Base-by-base conservation (phyloP, 2,113 vertebrate species). In the Cygnus buccinator region DNA sequence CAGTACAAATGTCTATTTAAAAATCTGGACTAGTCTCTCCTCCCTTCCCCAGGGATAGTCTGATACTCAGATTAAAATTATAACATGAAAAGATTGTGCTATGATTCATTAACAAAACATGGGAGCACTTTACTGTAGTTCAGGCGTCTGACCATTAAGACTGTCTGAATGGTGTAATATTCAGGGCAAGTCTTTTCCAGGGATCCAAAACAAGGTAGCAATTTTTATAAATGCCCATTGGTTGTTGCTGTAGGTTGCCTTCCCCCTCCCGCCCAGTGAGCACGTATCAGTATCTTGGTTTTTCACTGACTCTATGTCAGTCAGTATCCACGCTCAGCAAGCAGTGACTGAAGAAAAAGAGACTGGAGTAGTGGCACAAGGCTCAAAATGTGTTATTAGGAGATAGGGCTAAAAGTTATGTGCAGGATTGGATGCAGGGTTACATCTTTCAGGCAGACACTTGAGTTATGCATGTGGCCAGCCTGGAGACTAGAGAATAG, bases 371-470 rank as follows among this genome's bases (percentile, higher is more conserved):
- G n/a, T 59, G 67, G n/a, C 13, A 21, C 10, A 12, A 19, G 6
- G 28, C 44, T 54, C 11, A 33, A 6, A 48, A 55, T 23, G 25
- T 3, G 37, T 13, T 59, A 1, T 54, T 20, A 25, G 48, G 2
- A 29, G 29, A 63, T 0, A 14, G 41, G 22, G 4, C 19, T 26
- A 7, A 9, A 48, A 2, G 2, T 10, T 43, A 2, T 14, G 19
- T 41, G n/a, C 25, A 81, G 17, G 25, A 10, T 48, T 33, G 43
- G 48, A 44, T n/a, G 37, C 33, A 65, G 65, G 31, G 8, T 50
- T 84, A 18, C 9, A 6, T 9, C 15, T 76, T 46, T 44, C 11
- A 29, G 20, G 14, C 33, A 82, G 33, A 48, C 1, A 9, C 9
- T 25, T 85, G 8, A 17, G 12, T 39, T 66, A 15, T 9, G 37